Percentiles rank a stretch among this genome's conserved stretches.
Evolutionary conservation across 2,797 vertebrate species (phyloP).

Genomic region (Alcedo atthis): DNA sequence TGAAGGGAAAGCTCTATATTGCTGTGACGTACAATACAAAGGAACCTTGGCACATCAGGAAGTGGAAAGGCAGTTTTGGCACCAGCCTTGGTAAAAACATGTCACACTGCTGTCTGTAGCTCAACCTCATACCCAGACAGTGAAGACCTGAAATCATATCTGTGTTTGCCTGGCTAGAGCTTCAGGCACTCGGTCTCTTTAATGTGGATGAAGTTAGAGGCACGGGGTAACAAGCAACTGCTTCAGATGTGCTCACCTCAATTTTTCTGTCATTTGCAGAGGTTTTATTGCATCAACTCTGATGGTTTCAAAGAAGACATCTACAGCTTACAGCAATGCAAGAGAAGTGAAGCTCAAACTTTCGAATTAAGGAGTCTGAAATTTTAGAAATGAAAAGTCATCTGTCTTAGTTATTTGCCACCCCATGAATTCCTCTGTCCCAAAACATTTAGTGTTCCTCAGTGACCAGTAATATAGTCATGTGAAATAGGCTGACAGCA

Average conservation of each 20-base stretch:
- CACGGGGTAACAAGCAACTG: neutral
- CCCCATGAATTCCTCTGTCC: neutral
- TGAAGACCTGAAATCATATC: constrained; percentile 27
- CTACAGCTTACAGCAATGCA: neutral
- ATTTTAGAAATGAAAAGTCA: neutral
- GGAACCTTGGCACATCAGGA: neutral
- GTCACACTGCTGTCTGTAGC: neutral
- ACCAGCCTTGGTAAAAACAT: neutral
- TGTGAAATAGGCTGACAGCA: neutral
- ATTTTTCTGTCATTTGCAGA: neutral
- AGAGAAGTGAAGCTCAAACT: neutral
- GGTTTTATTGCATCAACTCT: neutral
- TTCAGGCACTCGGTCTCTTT: neutral
- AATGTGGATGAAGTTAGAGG: neutral
- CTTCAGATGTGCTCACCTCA: fast-evolving
- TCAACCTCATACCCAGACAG: constrained; percentile 6
- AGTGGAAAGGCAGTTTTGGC: constrained; percentile 33
- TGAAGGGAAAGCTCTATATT: neutral
- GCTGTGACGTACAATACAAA: neutral
- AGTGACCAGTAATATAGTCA: fast-evolving
- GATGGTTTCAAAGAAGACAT: neutral
- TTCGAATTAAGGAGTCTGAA: neutral
- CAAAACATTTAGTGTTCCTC: fast-evolving
- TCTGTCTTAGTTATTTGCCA: neutral
- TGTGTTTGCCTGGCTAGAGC: neutral